phyloP scores from a whole-genome alignment of 2,888 invertebrate species.

The Ophonus ardosiacus region DNA sequence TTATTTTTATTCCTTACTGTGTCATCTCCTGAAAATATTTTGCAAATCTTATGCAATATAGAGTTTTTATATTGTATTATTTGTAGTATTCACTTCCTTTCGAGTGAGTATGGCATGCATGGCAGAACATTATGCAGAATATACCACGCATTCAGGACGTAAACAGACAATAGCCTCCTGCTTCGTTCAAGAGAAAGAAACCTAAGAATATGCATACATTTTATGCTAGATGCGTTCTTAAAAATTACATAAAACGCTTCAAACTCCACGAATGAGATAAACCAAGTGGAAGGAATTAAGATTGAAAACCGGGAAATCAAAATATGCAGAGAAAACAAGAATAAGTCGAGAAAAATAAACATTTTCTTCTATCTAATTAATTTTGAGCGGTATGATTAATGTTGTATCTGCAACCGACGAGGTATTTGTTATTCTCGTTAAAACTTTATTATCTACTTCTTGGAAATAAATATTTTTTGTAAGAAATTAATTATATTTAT shows the following conservation, averaged over 20 bases:
- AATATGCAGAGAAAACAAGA: neutral
- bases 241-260: conserved; percentile 17
- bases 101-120: neutral
- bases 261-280: conserved; percentile 7
- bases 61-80: neutral
- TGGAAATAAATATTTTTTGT: neutral
- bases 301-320: conserved; percentile 20
- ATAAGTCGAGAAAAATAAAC: neutral
- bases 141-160: conserved; percentile 5
- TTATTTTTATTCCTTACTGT: neutral
- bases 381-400: neutral
- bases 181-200: conserved; percentile 33
- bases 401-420: neutral
- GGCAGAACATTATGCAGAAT: neutral
- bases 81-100: neutral
- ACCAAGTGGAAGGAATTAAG: conserved; percentile 28
- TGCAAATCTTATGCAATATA: neutral
- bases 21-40: neutral
- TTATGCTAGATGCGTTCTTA: conserved; percentile 30
- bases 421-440: neutral
- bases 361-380: neutral
- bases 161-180: conserved; percentile 26
- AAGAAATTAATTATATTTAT: neutral
- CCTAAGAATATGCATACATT: conserved; percentile 19
- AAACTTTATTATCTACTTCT: neutral